Conservation (phyloP, 1,140 invertebrate species). For the Belonocnema kinseyi region DNA sequence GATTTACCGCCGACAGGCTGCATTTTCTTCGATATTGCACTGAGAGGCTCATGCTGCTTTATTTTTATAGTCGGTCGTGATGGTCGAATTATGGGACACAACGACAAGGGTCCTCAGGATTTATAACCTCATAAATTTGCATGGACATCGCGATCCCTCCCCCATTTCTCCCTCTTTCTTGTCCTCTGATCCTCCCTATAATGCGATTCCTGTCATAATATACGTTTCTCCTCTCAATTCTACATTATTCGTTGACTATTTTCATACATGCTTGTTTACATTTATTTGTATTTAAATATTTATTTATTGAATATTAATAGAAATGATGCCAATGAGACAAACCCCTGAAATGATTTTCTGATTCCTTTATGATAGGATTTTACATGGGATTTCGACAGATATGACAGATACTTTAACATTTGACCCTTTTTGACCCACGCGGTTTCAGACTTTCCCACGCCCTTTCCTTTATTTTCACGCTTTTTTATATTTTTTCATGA, state of each 20-base stretch:
- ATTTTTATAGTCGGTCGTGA: slow-evolving; percentile 16
- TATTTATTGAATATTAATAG: too few species aligned
- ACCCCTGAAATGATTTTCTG: too few species aligned
- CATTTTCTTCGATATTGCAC: slow-evolving; percentile 37
- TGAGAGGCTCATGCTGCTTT: neutral
- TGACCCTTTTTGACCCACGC: too few species aligned
- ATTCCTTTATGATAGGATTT: too few species aligned
- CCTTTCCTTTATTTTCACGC: too few species aligned
- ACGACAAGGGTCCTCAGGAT: slow-evolving; percentile 26
- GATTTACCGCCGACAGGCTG: slow-evolving; percentile 38
- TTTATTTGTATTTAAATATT: neutral
- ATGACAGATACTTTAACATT: too few species aligned
- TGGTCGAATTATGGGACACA: slow-evolving; percentile 27
- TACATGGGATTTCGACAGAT: too few species aligned
- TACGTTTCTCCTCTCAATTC: neutral
- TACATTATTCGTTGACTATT: neutral
- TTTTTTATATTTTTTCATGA: too few species aligned
- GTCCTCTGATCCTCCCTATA: too few species aligned
- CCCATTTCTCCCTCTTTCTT: slow-evolving; percentile 16
- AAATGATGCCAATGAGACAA: too few species aligned
- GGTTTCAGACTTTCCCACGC: too few species aligned
- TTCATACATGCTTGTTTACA: neutral
- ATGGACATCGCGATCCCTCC: neutral
- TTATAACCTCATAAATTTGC: slow-evolving; percentile 25
- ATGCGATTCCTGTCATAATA: too few species aligned